Conservation (phyloP, 2,797 vertebrate genomes). For the Streptopelia turtur region DNA sequence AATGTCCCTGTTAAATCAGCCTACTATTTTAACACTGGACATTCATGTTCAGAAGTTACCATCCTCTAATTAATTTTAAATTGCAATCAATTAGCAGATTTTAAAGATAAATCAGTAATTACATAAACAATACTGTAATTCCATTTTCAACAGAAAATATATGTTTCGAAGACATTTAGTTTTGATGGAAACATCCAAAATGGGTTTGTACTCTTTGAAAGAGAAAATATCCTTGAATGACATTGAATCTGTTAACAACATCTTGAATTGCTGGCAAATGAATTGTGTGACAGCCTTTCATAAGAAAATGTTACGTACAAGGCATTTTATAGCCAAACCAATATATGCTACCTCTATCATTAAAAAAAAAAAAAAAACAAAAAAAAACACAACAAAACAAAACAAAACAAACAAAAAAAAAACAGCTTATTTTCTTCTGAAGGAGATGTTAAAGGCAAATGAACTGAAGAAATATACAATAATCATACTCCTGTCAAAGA, state of each 20-base stretch:
- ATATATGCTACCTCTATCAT: background rate
- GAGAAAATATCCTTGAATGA: background rate
- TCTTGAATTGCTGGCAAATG: background rate
- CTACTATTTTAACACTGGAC: background rate
- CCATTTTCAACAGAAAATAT: background rate
- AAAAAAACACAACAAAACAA: too few species aligned
- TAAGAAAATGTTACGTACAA: background rate
- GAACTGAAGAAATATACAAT: background rate
- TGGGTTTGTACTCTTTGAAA: background rate
- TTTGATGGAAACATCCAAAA: background rate
- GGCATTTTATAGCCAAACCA: background rate
- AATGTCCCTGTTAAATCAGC: background rate
- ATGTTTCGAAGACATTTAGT: background rate
- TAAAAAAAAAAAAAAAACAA: background rate
- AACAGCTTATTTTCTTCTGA: background rate
- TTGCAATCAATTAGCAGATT: background rate
- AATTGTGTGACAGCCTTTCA: background rate
- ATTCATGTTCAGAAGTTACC: background rate
- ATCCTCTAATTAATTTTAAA: background rate
- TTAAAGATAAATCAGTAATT: background rate
- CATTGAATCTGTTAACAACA: background rate
- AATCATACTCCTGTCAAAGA: background rate
- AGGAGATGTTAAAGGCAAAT: background rate
- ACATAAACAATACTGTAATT: background rate
- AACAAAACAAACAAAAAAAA: too few species aligned